A percentile compares a stretch with the other conserved stretches of the same genome.
These are phyloP conservation scores for Neopipo cinnamomea DNA, from an alignment of 2,113 vertebrate species.

Conservation along the genomic window DNA sequence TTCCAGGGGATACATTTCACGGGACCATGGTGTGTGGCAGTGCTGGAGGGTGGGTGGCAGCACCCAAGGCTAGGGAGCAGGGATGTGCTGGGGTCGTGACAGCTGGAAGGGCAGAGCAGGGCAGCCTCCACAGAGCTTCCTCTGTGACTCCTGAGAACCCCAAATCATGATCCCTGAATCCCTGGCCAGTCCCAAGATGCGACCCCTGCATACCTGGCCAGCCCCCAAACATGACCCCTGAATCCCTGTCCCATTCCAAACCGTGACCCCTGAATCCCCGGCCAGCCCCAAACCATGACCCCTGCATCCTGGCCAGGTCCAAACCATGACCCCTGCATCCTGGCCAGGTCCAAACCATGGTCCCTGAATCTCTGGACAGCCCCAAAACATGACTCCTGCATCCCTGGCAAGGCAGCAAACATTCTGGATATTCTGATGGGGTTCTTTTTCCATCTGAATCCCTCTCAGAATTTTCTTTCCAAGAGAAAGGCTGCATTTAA, in stretches of 20 bases:
- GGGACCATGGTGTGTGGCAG: not conserved
- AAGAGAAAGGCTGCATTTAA: not conserved
- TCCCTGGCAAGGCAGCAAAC: rapidly evolving
- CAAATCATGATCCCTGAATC: not conserved
- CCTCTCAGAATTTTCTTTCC: not conserved
- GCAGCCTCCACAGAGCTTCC: rapidly evolving
- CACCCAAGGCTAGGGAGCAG: not conserved
- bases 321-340: not conserved
- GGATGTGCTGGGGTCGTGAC: not conserved
- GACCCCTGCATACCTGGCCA: not conserved
- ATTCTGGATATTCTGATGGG: not conserved
- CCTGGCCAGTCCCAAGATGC: not conserved
- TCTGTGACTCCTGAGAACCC: rapidly evolving
- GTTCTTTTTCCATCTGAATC: not conserved
- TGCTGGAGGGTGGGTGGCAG: not conserved
- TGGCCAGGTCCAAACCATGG: not conserved
- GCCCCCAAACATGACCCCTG: not conserved
- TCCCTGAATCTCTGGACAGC: not conserved
- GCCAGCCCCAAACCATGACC: not conserved
- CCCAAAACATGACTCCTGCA: not conserved
- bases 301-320: not conserved
- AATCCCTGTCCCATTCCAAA: not conserved
- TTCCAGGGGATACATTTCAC: not conserved
- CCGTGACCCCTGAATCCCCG: too few relatives aligned
- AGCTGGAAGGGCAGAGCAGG: not conserved